Evolutionary conservation across 2,888 invertebrate genomes (phyloP).

Genomic region (Caenorhabditis uteleia): DNA sequence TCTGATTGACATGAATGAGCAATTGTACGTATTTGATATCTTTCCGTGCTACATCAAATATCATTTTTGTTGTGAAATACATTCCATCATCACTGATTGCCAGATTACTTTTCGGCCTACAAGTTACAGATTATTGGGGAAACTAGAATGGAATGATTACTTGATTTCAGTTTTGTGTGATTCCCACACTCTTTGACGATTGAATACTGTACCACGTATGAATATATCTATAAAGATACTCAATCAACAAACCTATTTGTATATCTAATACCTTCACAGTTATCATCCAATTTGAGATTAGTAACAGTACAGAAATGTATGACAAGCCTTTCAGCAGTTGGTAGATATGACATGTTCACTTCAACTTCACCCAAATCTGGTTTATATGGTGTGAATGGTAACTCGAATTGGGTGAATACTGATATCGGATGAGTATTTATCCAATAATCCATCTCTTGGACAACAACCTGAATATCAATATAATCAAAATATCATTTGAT

Average conservation of each 20-base stretch:
- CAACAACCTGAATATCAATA: constrained; percentile 22
- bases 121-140: not conserved
- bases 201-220: constrained; percentile 20
- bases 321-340: constrained; percentile 32
- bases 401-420: constrained; percentile 37
- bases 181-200: constrained; percentile 13
- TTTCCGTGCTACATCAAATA: constrained; percentile 28
- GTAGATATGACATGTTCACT: constrained; percentile 39
- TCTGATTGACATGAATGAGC: constrained; percentile 30
- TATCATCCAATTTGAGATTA: constrained; percentile 34
- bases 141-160: too few relatives aligned
- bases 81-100: constrained; percentile 26
- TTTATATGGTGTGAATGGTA: constrained; percentile 31
- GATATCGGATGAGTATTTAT: constrained; percentile 28
- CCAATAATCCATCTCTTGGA: constrained; percentile 48
- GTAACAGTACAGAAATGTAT: constrained; percentile 34
- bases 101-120: not conserved
- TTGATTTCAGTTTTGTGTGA: constrained; percentile 18
- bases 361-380: constrained; percentile 51
- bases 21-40: constrained; percentile 16
- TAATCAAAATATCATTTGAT: not conserved
- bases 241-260: not conserved
- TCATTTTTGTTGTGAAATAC: constrained; percentile 29
- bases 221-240: constrained; percentile 15
- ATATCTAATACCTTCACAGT: constrained; percentile 11